Evolutionary conservation across 1,140 invertebrate species (phyloP), one percentile per base, ranked within the genome.

Genomic region (Tenebrio molitor): DNA sequence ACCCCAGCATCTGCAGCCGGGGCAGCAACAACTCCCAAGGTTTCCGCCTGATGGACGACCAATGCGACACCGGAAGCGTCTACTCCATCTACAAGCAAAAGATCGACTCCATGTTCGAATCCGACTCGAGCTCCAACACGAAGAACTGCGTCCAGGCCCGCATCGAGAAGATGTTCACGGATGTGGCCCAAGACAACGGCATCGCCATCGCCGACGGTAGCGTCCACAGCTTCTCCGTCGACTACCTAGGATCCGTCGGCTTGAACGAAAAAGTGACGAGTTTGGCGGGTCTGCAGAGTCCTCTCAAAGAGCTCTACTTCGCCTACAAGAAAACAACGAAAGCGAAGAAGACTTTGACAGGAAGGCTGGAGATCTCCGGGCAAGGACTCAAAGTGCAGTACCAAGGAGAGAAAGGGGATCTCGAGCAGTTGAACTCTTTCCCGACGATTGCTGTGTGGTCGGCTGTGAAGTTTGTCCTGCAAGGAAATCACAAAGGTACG

Each of bases 371-470:
- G 80, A 93, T 93, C 72, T 91, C 90, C 34, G 86, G 87, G 72
- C 86, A 84, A 17, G 92, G 91, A 15, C 80, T 93, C 6, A 88
- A 89, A 82, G 87, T 92, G 1, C 81, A 86, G 77, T 88, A 89
- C 78, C 84, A 86, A 81, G 85, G 87, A 39, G 84, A 87, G 23
- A 84, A 87, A 79, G 85, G 82, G 1, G 81, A 84, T 66, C 74
- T 85, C 44, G 84, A 85, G 72, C 87, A 89, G 79, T 84, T 92
- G 15, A 93, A 93, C 78, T 92, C 94, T 1, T 96, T 96, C 80
- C 91, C 93, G 7, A 92, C 93, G 12, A 96, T 96, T 82, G 94
- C 94, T 0, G 94, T 96, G 0, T 96, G 95, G 95, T 95, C 94
- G 14, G 92, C 92, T 0, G 91, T 94, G 1, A 93, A 93, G 80